Evolutionary conservation across 2,113 vertebrate species (phyloP), one percentile per base, ranked within the genome.

Genomic region (Notothenia rossii): DNA sequence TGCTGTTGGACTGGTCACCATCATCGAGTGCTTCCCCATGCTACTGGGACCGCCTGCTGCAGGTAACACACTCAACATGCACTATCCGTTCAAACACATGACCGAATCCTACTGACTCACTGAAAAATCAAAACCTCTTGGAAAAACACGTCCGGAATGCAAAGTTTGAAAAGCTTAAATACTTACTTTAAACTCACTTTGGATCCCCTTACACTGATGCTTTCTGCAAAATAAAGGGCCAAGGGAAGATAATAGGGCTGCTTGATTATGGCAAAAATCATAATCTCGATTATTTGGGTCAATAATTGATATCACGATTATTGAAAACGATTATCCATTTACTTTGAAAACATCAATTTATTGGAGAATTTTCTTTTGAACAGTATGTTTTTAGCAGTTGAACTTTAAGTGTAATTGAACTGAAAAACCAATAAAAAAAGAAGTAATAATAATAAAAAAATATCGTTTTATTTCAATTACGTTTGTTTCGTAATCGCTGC

Each of bases 41-140:
- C 86, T 96, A 10, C 88, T 96, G 56, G 96, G 96, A 49, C 96
- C 96, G 0, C 96, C 96, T 0, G 72, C 95, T 5, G 96, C 95
- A 93, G 97, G 96, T 97, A 93, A 94, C 85, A 55, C 72, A 50
- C 33, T 18, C 3, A 68, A 67, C 46, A 77, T 4, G 17, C 17
- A 50, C 22, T 46, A 11, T 48, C 46, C 36, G 43, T 60, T 69
- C n/a, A 51, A n/a, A 65, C 12, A 54, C 10, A 33, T 10, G 10
- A 72, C 8, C 58, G n/a, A 67, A 43, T 43, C 43, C 60, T 15
- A 50, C 12, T 40, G 15, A 58, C 29, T 63, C 7, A n/a, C 5
- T 43, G n/a, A 8, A 55, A 15, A 48, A 62, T 46, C 10, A 8
- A n/a, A 1, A 17, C 10, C 53, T 12, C n/a, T 62, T 9, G 10